These are phyloP conservation scores for Bothrops jararaca DNA, from an alignment of 2,113 vertebrate genomes.

Conservation along the genomic window DNA sequence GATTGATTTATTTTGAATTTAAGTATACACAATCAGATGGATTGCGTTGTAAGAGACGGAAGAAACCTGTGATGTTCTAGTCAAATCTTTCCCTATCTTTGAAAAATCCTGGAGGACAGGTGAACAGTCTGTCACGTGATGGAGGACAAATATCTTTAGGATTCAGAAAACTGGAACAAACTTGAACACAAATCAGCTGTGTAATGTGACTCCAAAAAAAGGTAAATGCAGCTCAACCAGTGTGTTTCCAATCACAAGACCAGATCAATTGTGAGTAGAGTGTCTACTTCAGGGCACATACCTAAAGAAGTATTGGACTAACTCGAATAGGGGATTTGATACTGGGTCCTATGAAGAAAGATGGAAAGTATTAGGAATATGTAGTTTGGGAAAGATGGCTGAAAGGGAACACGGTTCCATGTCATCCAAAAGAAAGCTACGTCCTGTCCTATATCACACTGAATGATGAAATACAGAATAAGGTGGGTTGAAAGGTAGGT, in stretches of 20 bases:
- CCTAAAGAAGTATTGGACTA: background rate
- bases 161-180: background rate
- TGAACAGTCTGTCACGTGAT: too few species aligned
- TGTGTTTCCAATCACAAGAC: background rate
- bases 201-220: background rate
- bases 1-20: background rate
- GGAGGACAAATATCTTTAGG: too few species aligned
- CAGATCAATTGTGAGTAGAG: background rate
- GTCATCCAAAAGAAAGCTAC: background rate
- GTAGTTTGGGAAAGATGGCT: background rate
- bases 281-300: background rate
- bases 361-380: background rate
- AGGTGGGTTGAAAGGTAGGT: background rate
- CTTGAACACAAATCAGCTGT: background rate
- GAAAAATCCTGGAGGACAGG: too few species aligned
- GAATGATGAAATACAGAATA: background rate
- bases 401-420: background rate
- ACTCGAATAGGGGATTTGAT: background rate
- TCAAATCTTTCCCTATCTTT: too few species aligned
- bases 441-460: background rate
- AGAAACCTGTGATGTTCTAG: background rate
- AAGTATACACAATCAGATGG: background rate
- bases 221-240: background rate
- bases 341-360: background rate
- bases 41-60: background rate